These are phyloP conservation scores for Lacanobia wlatinum DNA, from an alignment of 2,888 invertebrate genomes.

Conservation along the genomic window DNA sequence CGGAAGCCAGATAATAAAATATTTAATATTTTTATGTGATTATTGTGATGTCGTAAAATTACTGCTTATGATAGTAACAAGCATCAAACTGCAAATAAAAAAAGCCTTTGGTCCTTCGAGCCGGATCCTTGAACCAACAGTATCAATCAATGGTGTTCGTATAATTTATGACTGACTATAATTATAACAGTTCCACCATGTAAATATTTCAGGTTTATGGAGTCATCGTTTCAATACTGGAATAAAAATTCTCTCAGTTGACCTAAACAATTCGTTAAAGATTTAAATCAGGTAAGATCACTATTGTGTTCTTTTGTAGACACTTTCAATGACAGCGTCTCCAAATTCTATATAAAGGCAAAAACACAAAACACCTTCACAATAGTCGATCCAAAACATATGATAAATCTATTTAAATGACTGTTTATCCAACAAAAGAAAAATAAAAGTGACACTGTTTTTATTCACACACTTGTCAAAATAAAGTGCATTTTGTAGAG, in stretches of 20 bases:
- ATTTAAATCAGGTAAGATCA: slow-evolving; percentile 1
- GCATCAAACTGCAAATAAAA: not conserved
- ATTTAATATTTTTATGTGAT: not conserved
- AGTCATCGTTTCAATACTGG: not conserved
- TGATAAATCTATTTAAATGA: slow-evolving; percentile 29
- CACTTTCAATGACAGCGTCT: slow-evolving; percentile 17
- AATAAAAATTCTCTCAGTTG: not conserved
- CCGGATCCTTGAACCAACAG: not conserved
- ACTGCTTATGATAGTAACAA: not conserved
- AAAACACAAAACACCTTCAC: slow-evolving; percentile 27
- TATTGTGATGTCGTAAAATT: too few relatives aligned
- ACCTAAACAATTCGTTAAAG: not conserved
- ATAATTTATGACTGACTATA: too few relatives aligned
- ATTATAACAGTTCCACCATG: not conserved
- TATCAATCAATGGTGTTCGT: too few relatives aligned
- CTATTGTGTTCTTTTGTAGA: slow-evolving; percentile 9
- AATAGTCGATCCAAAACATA: slow-evolving; percentile 33
- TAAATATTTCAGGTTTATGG: not conserved
- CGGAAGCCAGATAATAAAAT: not conserved
- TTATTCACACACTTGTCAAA: slow-evolving; percentile 64
- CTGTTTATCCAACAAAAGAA: slow-evolving; percentile 46
- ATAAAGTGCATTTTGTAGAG: slow-evolving; percentile 62
- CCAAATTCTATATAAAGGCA: slow-evolving; percentile 19
- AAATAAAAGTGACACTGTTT: slow-evolving; percentile 52
- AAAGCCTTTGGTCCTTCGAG: not conserved